These are phyloP conservation scores for Pteruthius melanotis DNA, from an alignment of 2,113 vertebrate genomes.

Conservation along the genomic window DNA sequence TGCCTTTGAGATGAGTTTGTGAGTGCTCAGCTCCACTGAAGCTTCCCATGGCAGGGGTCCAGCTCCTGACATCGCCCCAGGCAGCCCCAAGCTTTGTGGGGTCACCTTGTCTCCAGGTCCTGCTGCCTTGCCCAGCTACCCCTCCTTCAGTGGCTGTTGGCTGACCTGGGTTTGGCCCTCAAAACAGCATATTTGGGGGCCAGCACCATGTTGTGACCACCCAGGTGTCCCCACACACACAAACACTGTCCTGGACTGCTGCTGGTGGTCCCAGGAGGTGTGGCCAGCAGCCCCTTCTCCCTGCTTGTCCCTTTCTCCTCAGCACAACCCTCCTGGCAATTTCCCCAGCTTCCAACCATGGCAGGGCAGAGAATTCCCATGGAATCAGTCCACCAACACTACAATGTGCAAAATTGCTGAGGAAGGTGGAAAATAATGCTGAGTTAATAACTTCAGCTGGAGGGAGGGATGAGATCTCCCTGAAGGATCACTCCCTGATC, in stretches of 20 bases:
- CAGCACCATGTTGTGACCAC: fast-evolving
- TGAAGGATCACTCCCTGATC: background rate
- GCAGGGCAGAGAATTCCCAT: background rate
- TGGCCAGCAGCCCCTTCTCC: background rate
- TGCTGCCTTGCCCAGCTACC: background rate
- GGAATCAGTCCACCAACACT: background rate
- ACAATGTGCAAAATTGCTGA: background rate
- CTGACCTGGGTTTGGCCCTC: background rate
- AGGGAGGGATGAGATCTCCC: background rate
- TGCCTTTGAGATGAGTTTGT: background rate
- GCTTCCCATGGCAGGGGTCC: background rate
- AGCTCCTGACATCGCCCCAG: fast-evolving
- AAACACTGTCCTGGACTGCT: background rate
- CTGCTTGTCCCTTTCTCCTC: background rate
- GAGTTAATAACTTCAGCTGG: background rate
- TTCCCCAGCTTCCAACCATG: background rate
- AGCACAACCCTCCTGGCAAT: background rate
- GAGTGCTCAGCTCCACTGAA: background rate
- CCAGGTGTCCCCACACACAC: background rate
- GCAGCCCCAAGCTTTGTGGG: background rate
- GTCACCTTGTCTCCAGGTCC: background rate
- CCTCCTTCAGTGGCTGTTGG: background rate
- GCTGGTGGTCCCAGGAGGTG: background rate
- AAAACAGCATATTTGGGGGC: fast-evolving
- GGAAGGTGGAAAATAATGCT: background rate